Evolutionary conservation across 2,797 vertebrate species (phyloP).

Genomic region (Sparidentex hasta): DNA sequence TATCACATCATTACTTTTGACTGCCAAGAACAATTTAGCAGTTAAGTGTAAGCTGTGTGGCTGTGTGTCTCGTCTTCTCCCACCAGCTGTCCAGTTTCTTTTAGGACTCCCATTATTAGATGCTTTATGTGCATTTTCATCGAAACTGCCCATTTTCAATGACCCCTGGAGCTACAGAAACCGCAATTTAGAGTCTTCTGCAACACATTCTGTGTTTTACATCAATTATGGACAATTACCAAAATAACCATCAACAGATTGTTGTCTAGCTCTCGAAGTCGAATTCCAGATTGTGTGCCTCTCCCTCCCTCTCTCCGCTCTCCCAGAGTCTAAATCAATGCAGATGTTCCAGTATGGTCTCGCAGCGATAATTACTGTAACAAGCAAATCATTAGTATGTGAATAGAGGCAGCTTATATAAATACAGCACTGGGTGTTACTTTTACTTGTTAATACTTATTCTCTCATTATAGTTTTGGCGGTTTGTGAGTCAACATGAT

Average conservation of each 20-base stretch:
- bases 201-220: constrained; percentile 72
- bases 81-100: constrained; percentile 75
- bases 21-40: constrained; percentile 57
- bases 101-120: constrained; percentile 72
- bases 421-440: constrained; percentile 78
- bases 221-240: constrained; percentile 87
- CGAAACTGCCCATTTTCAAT: constrained; percentile 59
- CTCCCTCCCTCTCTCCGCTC: constrained; percentile 73
- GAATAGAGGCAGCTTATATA: constrained; percentile 83
- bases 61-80: constrained; percentile 62
- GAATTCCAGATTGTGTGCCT: constrained; percentile 83
- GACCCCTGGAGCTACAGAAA: constrained; percentile 68
- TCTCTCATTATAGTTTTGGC: constrained; percentile 71
- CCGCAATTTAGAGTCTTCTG: constrained; percentile 71
- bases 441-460: constrained; percentile 74
- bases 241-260: constrained; percentile 88
- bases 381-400: constrained; percentile 86
- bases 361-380: constrained; percentile 85
- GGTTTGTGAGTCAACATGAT: constrained; percentile 71
- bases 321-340: constrained; percentile 82
- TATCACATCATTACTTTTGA: constrained; percentile 59
- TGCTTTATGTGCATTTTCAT: constrained; percentile 68
- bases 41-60: constrained; percentile 59
- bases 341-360: constrained; percentile 87
- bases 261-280: constrained; percentile 78